Evolutionary conservation across 1,140 invertebrate species (phyloP).

Genomic region (Dolichoris vasculosae): DNA sequence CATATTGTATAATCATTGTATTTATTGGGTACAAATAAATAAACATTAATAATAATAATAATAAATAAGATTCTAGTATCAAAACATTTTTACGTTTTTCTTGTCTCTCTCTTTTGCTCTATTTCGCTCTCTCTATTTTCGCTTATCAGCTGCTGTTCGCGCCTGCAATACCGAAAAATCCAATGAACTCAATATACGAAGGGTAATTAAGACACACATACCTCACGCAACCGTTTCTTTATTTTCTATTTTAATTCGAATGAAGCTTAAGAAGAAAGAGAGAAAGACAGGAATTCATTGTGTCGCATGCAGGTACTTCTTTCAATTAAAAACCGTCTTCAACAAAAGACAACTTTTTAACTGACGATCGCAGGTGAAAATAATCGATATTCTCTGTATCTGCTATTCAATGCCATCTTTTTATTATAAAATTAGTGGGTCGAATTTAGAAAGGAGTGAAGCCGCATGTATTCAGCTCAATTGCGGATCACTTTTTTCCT

Average conservation of each 20-base stretch:
- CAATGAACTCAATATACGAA: conserved; percentile 36
- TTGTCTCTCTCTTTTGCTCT: not conserved
- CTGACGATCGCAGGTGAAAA: not conserved
- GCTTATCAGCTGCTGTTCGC: too few species aligned
- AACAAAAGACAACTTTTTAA: not conserved
- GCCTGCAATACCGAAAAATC: conserved; percentile 36
- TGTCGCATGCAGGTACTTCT: conserved; percentile 24
- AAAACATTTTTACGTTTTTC: not conserved
- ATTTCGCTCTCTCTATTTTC: not conserved
- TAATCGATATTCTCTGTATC: conserved; percentile 14
- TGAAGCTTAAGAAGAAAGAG: not conserved
- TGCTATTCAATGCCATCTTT: not conserved
- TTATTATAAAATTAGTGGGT: conserved; percentile 24
- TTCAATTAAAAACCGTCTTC: conserved; percentile 41
- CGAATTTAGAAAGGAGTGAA: not conserved
- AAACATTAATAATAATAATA: too few species aligned
- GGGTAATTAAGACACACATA: conserved; percentile 29
- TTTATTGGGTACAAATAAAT: too few species aligned
- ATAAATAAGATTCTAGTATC: too few species aligned
- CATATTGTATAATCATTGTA: too few species aligned
- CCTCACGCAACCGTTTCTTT: not conserved
- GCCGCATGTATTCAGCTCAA: not conserved
- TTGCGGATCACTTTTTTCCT: not conserved
- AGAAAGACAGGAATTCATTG: not conserved
- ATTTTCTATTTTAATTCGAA: conserved; percentile 15